These are phyloP conservation scores for Meteorus cinctellus DNA, from an alignment of 2,888 invertebrate genomes.

Conservation along the genomic window DNA sequence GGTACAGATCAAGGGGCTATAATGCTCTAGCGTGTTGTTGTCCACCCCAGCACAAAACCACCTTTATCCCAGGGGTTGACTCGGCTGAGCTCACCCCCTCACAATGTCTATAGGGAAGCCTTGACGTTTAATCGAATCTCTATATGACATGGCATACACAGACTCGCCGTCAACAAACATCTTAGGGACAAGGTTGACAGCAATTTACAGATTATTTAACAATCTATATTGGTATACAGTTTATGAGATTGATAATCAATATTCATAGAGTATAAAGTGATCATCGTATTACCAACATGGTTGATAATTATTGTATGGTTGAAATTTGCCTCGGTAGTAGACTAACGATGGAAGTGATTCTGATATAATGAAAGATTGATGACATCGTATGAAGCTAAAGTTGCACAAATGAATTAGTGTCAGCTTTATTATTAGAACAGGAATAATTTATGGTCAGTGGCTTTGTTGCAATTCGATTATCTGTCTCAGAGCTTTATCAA, in stretches of 20 bases:
- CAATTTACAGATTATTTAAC: slow-evolving; percentile 5
- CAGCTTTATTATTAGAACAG: no score
- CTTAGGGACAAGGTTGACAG: background rate
- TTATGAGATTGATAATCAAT: background rate
- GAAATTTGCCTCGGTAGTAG: no score
- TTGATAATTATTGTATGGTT: no score
- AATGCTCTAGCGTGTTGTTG: slow-evolving; percentile 9
- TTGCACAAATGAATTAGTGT: no score
- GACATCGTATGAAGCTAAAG: no score
- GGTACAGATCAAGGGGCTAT: slow-evolving; percentile 23
- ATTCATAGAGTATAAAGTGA: background rate
- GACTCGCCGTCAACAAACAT: background rate
- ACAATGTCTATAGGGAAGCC: slow-evolving; percentile 41
- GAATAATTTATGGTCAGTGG: no score
- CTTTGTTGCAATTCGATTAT: no score
- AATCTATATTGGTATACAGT: background rate
- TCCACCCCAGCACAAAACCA: background rate
- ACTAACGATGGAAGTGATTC: no score
- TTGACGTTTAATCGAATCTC: slow-evolving; percentile 52
- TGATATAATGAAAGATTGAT: no score
- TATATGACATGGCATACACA: slow-evolving; percentile 21
- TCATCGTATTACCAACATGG: background rate
- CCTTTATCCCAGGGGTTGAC: slow-evolving; percentile 23
- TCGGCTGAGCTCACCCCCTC: background rate
- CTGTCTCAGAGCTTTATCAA: no score